Base-by-base conservation (phyloP, 2,113 vertebrate genomes). In the Nothoprocta perdicaria region DNA sequence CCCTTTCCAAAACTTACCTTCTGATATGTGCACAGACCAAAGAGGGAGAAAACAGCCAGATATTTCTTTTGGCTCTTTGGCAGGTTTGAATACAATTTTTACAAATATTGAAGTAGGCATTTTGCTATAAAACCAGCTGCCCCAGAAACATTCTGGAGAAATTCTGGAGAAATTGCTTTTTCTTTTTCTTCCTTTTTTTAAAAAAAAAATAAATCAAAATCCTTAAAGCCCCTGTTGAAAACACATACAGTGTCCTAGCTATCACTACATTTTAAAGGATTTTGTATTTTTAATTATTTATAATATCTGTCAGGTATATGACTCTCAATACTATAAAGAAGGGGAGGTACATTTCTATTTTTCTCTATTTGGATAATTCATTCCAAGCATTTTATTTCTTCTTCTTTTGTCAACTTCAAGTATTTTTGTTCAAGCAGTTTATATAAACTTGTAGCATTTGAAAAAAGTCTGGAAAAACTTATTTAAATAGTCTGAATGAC, bases 381-480 rank as follows among this genome's bases (percentile, higher is more conserved):
- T 88, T 95, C 78, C 62, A 84, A 76, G 61, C 8, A 40, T 94
- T 95, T 77, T 80, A 89, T 78, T 94, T 91, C 85, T 88, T 63
- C 46, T 78, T 77, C 22, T 1, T 77, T 73, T 74, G 61, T 52
- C 90, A 94, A 23, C 55, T 85, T 94, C 57, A 88, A 73, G 52
- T 61, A 87, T 88, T 93, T 92, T 75, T 88, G 43, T 80, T 63
- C 91, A 67, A 89, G 67, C 17, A 77, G 86, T 91, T 83, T 86
- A 88, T 73, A 35, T 14, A 83, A 86, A 88, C 61, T 82, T 55
- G n/a, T 82, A 74, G 16, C 80, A 91, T 78, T 91, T 71, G 60
- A 33, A 78, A 86, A 92, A 73, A 38, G 21, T 14, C 4, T 10
- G 67, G 46, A 82, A 90, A 82, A 89, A 52, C 12, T n/a, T 67